Evolutionary conservation across 2,888 invertebrate species (phyloP), one percentile per base, ranked within the genome.

Genomic region (Tortrix viridana): DNA sequence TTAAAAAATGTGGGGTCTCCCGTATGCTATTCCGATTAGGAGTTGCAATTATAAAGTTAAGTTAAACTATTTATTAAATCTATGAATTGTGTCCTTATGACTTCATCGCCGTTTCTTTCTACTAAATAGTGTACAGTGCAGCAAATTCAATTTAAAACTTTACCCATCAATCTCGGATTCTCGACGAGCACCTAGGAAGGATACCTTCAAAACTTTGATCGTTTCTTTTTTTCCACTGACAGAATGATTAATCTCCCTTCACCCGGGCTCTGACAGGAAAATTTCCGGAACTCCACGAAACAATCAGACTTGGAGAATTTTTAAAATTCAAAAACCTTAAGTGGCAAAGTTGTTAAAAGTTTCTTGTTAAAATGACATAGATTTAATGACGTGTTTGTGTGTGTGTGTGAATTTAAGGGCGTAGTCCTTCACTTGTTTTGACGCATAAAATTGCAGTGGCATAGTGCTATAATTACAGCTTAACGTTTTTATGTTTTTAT

Each of bases 221-320:
- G 54, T 65, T 63, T 57, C 66, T 69, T 74, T 74, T 74, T 76
- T 72, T 70, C 64, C 70, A 72, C 68, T 72, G 77, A 83, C 81
- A 76, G 74, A 65, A 76, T 79, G 76, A 86, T 86, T 78, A 80
- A 85, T 86, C 71, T 72, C 67, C 71, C 70, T 73, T 79, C 79
- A 78, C 73, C 75, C 74, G 66, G 66, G 71, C 67, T 71, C 78
- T 74, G 81, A 79, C 81, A 74, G 74, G 79, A 71, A 77, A 78
- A 76, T 79, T 81, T 76, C 69, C 76, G 74, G 76, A 80, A 74
- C 73, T 78, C 75, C 73, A 68, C 69, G 70, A 71, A 76, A 73
- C 71, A 74, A 73, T 73, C 63, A 67, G 72, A 71, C 72, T 79
- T 75, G 74, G 76, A 77, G 74, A 60, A 22, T 41, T 47, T 66